These are phyloP conservation scores for Eupithecia subumbrata DNA, from an alignment of 2,888 invertebrate species.

Conservation along the genomic window DNA sequence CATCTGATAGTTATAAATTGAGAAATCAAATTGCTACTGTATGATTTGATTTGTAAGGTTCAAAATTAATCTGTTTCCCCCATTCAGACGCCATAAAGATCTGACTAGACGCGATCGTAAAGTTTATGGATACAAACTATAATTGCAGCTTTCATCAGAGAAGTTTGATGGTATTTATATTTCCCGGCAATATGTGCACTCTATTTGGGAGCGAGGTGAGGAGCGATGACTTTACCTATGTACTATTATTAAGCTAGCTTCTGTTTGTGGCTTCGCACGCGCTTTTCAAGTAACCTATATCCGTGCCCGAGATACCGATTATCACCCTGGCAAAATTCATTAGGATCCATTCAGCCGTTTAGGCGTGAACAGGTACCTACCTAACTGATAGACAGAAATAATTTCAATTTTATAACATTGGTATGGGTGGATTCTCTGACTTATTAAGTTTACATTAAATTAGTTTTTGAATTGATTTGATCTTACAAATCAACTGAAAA, in stretches of 20 bases:
- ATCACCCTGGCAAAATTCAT: not conserved
- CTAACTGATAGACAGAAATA: too few species aligned
- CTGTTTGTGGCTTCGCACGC: not conserved
- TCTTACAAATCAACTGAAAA: too few species aligned
- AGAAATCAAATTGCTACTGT: conserved; percentile 11
- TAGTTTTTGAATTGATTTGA: too few species aligned
- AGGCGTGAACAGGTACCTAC: too few species aligned
- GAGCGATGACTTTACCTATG: conserved; percentile 14
- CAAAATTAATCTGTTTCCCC: conserved; percentile 13
- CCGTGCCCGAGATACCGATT: not conserved
- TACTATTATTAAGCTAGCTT: not conserved
- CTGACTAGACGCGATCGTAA: conserved; percentile 71
- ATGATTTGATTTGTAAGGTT: conserved; percentile 12
- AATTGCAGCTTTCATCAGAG: conserved; percentile 50
- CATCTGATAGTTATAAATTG: not conserved
- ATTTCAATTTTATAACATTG: too few species aligned
- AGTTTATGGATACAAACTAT: conserved; percentile 67
- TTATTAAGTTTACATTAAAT: too few species aligned
- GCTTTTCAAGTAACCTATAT: not conserved
- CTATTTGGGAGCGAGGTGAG: conserved; percentile 4
- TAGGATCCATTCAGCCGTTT: not conserved
- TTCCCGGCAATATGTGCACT: conserved; percentile 13
- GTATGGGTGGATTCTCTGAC: too few species aligned
- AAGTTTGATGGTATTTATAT: conserved; percentile 39
- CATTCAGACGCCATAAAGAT: conserved; percentile 55